Percentiles rank a stretch among this genome's conserved stretches.
Evolutionary conservation across 2,797 vertebrate genomes (phyloP).

Genomic region (Parauchenoglanis punctatus): DNA sequence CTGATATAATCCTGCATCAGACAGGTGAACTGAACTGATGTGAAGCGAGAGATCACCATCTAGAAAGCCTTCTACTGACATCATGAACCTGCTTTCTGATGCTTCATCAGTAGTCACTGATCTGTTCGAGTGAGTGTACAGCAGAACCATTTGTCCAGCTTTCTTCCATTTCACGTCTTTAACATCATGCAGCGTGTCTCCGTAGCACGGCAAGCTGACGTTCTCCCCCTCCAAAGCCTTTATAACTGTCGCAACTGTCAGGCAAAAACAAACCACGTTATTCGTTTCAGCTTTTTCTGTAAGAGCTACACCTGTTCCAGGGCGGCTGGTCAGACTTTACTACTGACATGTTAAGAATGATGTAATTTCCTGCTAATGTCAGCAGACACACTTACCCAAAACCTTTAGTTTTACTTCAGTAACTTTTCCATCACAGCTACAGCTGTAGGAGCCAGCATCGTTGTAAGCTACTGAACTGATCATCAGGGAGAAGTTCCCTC

Average conservation of each 20-base stretch:
- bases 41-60: slow-evolving; percentile 18
- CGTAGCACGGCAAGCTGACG: slow-evolving; percentile 21
- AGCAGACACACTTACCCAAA: slow-evolving; percentile 8
- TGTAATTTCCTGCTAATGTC: background rate
- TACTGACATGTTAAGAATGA: background rate
- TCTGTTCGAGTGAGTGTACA: background rate
- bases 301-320: background rate
- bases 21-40: background rate
- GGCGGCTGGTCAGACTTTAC: background rate
- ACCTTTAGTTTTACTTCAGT: slow-evolving; percentile 10
- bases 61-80: background rate
- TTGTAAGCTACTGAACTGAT: slow-evolving; percentile 9
- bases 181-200: slow-evolving; percentile 4
- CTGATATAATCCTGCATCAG: slow-evolving; percentile 20
- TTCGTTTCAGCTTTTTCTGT: background rate
- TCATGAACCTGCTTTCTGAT: background rate
- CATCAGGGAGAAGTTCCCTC: too few species aligned
- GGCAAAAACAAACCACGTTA: background rate
- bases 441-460: slow-evolving; percentile 7
- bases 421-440: slow-evolving; percentile 6
- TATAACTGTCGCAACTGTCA: background rate
- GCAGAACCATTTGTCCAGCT: background rate
- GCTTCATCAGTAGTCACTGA: background rate
- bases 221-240: background rate
- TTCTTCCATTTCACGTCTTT: slow-evolving; percentile 17